Evolutionary conservation across 1,140 invertebrate species (phyloP).

Genomic region (Drosophila burlai): DNA sequence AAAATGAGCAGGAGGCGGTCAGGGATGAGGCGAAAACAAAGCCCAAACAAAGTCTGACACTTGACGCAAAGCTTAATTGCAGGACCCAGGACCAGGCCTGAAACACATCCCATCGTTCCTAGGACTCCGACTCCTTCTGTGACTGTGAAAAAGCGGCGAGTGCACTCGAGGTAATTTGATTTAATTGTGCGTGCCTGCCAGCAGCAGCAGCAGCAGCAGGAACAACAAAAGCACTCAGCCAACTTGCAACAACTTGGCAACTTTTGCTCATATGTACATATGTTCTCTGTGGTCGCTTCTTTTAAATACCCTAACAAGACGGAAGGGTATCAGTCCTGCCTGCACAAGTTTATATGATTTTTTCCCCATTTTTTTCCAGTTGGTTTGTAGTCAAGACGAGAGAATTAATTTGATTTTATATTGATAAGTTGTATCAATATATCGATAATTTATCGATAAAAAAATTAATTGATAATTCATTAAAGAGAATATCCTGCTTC

Average conservation of each 20-base stretch:
- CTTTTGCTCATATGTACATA: slow-evolving; percentile 37
- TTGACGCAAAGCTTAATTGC: slow-evolving; percentile 75
- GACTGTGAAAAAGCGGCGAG: slow-evolving; percentile 69
- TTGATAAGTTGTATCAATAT: not conserved
- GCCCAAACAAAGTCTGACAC: slow-evolving; percentile 31
- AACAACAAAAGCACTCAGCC: slow-evolving; percentile 39
- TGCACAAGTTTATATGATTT: too few relatives aligned
- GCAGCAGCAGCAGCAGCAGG: slow-evolving; percentile 2
- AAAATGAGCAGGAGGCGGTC: not conserved
- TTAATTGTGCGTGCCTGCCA: slow-evolving; percentile 76
- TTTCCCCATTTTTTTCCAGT: not conserved
- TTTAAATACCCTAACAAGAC: slow-evolving; percentile 13
- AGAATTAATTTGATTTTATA: not conserved
- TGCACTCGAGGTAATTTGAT: slow-evolving; percentile 83
- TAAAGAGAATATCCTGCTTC: not conserved
- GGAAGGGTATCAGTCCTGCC: not conserved
- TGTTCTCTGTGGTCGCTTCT: slow-evolving; percentile 24
- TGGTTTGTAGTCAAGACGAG: too few relatives aligned
- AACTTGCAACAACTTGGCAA: slow-evolving; percentile 41
- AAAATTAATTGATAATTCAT: too few relatives aligned
- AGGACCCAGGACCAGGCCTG: slow-evolving; percentile 19
- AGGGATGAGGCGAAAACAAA: slow-evolving; percentile 2
- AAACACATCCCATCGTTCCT: not conserved
- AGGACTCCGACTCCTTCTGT: slow-evolving; percentile 1
- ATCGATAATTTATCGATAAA: not conserved